Evolutionary conservation across 2,888 invertebrate species (phyloP), one percentile per base, ranked within the genome.

Genomic region (Hirudinaria manillensis): DNA sequence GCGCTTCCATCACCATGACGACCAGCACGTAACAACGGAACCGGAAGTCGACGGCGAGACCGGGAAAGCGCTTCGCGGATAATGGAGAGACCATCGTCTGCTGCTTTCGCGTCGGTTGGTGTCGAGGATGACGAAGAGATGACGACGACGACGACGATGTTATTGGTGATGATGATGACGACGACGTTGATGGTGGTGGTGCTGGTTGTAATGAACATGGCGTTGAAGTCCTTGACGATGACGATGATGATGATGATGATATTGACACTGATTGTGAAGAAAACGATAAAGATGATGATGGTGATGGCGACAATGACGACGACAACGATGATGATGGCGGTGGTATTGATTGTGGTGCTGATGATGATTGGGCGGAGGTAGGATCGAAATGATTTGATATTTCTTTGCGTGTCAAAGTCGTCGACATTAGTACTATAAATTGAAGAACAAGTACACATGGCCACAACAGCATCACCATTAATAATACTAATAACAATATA

Each of bases 151-250:
- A 61, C 1, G 24, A 61, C 1, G 4, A 27, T 7, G 61, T 2
- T 61, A 19, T 2, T 61, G 61, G n/a, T 61, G 61, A 61, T 61
- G 61, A 29, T 10, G 61, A 61, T 29, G 61, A 61, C n/a, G 61
- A n/a, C 19, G 61, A 4, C 19, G 61, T 2, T 61, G 61, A 61
- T 61, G 61, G 19, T 61, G 61, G 61, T 61, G 61, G 13, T 53
- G 53, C 13, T 53, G 53, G 21, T 21, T 13, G 53, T 53, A 21
- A 53, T 53, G 21, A 21, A 21, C 13, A 61, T 29, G 61, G n/a
- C n/a, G 61, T 2, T 29, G 61, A 4, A 13, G 61, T 2, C n/a
- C 21, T 21, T 61, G 61, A 29, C n/a, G 61, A n/a, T 61, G 61
- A 16, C 10, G 61, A 13, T 16, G 13, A 13, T 61, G 7, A 7